Conservation (phyloP, 1,140 invertebrate genomes). For the Aethina tumida region DNA sequence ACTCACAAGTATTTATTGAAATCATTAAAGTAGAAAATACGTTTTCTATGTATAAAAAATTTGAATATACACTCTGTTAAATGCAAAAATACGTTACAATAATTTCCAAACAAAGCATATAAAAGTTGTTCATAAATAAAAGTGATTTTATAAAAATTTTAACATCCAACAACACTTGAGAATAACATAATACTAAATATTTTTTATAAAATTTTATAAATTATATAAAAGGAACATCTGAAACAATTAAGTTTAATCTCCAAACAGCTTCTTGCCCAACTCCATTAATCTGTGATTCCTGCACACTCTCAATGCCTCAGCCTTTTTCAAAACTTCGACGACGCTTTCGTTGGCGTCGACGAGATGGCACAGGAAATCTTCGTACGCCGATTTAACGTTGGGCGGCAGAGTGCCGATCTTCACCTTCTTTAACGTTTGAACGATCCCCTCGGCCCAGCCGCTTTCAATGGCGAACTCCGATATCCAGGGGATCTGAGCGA, state of each 20-base stretch:
- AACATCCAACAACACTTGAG: too few relatives aligned
- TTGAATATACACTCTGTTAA: too few relatives aligned
- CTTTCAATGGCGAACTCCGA: conserved; percentile 84
- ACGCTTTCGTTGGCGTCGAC: conserved; percentile 71
- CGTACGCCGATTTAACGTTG: conserved; percentile 79
- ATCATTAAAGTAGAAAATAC: too few relatives aligned
- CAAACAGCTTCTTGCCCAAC: conserved; percentile 73
- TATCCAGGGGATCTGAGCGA: conserved; percentile 75
- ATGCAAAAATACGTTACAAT: too few relatives aligned
- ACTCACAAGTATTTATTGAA: too few relatives aligned
- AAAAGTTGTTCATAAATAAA: too few relatives aligned
- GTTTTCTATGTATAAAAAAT: too few relatives aligned
- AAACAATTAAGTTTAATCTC: conserved; percentile 48
- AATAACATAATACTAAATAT: too few relatives aligned
- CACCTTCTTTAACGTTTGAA: conserved; percentile 69
- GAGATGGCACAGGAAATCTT: conserved; percentile 77
- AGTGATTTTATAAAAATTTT: too few relatives aligned
- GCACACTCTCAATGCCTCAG: conserved; percentile 70
- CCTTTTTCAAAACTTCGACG: conserved; percentile 67
- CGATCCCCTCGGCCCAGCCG: conserved; percentile 83
- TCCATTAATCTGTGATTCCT: conserved; percentile 82
- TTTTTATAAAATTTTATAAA: too few relatives aligned
- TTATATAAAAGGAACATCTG: neutral
- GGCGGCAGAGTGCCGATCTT: conserved; percentile 68
- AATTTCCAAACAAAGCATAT: too few relatives aligned